Conservation (phyloP, 64 coral and sea anemone genomes). For the Astreopora myriophthalma region DNA sequence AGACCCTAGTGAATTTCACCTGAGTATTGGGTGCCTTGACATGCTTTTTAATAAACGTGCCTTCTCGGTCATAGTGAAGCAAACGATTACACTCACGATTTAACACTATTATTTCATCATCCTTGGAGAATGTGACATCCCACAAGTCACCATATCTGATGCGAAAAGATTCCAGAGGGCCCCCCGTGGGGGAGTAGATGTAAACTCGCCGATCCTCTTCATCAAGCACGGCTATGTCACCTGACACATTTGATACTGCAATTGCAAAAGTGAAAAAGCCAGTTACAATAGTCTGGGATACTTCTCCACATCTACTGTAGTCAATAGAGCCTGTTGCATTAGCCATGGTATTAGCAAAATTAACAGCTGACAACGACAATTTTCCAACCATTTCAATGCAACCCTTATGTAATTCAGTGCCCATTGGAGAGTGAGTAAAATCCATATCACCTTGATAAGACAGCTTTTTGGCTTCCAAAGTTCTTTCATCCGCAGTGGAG, state of each 20-base stretch:
- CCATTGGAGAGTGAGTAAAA: background rate
- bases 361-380: background rate
- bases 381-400: slow-evolving; percentile 16
- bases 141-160: slow-evolving; percentile 51
- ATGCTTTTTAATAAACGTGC: slow-evolving; percentile 45
- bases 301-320: slow-evolving; percentile 20
- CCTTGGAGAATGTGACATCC: slow-evolving; percentile 49
- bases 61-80: slow-evolving; percentile 41
- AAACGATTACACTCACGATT: slow-evolving; percentile 41
- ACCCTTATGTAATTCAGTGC: background rate
- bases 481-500: background rate
- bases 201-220: slow-evolving; percentile 24
- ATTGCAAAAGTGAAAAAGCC: slow-evolving; percentile 17
- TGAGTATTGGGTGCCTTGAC: slow-evolving; percentile 32
- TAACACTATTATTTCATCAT: slow-evolving; percentile 57
- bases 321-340: slow-evolving; percentile 23
- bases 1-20: slow-evolving; percentile 52
- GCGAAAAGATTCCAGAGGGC: background rate
- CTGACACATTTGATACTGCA: slow-evolving; percentile 24
- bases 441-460: slow-evolving; percentile 5
- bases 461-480: background rate
- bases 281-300: slow-evolving; percentile 12
- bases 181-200: background rate
- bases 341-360: background rate
- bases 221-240: slow-evolving; percentile 34